Evolutionary conservation across 2,113 vertebrate genomes (phyloP).

Genomic region (Tragelaphus buxtoni): DNA sequence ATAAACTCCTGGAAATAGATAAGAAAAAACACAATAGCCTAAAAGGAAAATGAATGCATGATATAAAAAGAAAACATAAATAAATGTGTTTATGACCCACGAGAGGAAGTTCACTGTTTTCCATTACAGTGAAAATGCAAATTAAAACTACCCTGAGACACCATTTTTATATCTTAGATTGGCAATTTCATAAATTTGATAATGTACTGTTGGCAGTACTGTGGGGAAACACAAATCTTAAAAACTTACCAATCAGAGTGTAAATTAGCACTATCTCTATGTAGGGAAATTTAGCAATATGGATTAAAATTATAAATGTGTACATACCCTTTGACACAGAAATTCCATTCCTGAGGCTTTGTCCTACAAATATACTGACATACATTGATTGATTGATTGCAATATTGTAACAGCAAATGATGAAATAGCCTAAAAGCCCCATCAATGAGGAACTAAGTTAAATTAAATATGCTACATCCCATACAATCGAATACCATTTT

Average conservation of each 20-base stretch:
- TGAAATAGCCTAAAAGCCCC: neutral
- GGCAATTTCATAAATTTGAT: slow-evolving; percentile 18
- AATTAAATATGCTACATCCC: neutral
- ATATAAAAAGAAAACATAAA: slow-evolving; percentile 11
- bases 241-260: neutral
- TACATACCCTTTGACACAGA: neutral
- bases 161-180: neutral
- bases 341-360: neutral
- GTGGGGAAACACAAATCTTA: neutral
- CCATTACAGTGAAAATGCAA: neutral
- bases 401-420: neutral
- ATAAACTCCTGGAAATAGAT: neutral
- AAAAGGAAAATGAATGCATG: neutral
- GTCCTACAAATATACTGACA: neutral
- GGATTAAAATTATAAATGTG: neutral
- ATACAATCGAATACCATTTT: neutral
- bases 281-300: neutral
- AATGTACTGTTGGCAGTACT: neutral
- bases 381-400: neutral
- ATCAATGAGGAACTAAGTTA: neutral
- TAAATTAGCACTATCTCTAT: neutral
- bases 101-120: neutral
- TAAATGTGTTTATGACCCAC: neutral
- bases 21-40: neutral
- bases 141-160: neutral